Evolutionary conservation across 2,888 invertebrate genomes (phyloP).

Genomic region (Dolomedes plantarius): DNA sequence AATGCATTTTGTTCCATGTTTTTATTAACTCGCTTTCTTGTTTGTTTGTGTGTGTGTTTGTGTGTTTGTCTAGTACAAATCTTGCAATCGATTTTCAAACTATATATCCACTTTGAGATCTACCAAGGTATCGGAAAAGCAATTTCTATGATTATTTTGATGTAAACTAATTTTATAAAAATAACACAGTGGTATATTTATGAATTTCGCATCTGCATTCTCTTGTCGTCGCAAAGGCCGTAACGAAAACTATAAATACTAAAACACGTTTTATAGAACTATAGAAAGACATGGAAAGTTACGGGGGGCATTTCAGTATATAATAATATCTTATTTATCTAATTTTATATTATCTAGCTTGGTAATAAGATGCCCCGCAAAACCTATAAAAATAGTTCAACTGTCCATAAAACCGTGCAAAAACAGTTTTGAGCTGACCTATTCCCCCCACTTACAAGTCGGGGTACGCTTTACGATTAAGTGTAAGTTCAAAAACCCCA

Average conservation of each 20-base stretch:
- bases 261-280: not conserved
- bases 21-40: too few species aligned
- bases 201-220: too few species aligned
- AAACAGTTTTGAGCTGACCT: conserved; percentile 9
- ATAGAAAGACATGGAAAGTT: not conserved
- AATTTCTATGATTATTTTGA: too few species aligned
- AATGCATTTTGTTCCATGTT: too few species aligned
- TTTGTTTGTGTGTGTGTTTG: too few species aligned
- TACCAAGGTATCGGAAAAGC: too few species aligned
- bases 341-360: conserved; percentile 39
- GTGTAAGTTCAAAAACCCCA: conserved; percentile 12
- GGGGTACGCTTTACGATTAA: not conserved
- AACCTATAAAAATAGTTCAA: not conserved
- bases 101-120: too few species aligned
- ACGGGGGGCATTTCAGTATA: not conserved
- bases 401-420: conserved; percentile 5
- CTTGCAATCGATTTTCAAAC: too few species aligned
- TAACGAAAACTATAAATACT: not conserved
- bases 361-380: conserved; percentile 28
- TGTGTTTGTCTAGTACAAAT: too few species aligned
- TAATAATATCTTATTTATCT: conserved; percentile 38
- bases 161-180: too few species aligned
- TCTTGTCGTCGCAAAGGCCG: too few species aligned
- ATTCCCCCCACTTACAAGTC: not conserved
- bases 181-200: too few species aligned